A percentile compares a stretch with the other conserved stretches of the same genome.
Conservation (phyloP, 2,113 vertebrate species). For the Petrocephalus microphthalmus region DNA sequence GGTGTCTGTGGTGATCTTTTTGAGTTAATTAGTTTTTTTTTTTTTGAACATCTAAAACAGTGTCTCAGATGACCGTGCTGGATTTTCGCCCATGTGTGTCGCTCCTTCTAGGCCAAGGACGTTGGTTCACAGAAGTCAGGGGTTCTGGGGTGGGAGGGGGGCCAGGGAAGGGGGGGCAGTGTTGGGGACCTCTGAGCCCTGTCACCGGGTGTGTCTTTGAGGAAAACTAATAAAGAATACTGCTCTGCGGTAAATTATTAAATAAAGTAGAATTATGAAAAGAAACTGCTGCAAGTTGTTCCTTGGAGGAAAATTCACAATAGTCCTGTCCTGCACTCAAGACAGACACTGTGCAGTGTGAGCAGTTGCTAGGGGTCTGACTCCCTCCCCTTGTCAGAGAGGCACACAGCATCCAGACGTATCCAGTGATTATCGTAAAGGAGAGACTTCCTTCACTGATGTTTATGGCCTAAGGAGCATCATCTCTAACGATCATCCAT, state of each 20-base stretch:
- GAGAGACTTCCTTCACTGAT: conserved; percentile 30
- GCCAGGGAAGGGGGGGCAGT: neutral
- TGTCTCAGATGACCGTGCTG: conserved; percentile 22
- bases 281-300: neutral
- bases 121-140: conserved; percentile 24
- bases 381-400: neutral
- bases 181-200: no score
- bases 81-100: conserved; percentile 29
- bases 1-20: conserved; percentile 33
- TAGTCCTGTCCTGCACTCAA: neutral
- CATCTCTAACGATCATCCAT: conserved; percentile 28
- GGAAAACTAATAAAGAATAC: neutral
- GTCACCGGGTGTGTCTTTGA: neutral
- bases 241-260: neutral
- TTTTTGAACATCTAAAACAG: conserved; percentile 25
- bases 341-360: neutral
- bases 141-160: neutral
- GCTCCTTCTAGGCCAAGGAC: conserved; percentile 37
- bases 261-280: neutral
- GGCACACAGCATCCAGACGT: neutral
- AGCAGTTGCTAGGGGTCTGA: neutral
- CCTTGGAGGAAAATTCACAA: neutral
- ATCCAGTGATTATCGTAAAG: conserved; percentile 13
- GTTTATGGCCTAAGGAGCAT: conserved; percentile 38
- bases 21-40: conserved; percentile 29